A percentile compares a stretch with the other conserved stretches of the same genome.
Evolutionary conservation across 2,113 vertebrate genomes (phyloP).

Genomic region (Vidua chalybeata): DNA sequence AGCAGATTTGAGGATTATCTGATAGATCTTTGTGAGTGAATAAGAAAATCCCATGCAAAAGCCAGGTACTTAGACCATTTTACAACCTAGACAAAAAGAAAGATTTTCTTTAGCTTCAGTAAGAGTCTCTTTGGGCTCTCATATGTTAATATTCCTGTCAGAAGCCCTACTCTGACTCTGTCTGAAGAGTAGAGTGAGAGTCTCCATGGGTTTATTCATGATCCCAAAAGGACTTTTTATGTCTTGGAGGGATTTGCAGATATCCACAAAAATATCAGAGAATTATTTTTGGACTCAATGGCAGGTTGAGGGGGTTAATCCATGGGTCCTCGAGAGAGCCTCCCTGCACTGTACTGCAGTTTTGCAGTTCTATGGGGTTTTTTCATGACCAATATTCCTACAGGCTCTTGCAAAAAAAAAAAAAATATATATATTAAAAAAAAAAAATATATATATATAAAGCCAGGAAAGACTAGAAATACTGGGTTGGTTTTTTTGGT

Average conservation of each 20-base stretch:
- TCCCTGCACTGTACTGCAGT: neutral
- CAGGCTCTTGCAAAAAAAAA: neutral
- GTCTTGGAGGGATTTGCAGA: neutral
- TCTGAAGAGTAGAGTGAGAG: neutral
- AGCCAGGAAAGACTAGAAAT: neutral
- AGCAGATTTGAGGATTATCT: neutral
- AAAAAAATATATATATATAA: neutral
- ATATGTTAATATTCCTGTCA: neutral
- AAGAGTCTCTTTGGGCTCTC: neutral
- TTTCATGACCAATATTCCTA: neutral
- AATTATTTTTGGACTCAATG: neutral
- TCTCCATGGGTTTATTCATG: neutral
- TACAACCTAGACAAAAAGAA: neutral
- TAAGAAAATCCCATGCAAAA: neutral
- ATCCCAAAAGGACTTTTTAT: neutral
- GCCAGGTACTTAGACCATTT: neutral
- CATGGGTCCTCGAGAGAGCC: neutral
- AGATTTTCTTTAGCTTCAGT: neutral
- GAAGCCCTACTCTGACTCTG: neutral
- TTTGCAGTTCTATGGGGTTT: neutral
- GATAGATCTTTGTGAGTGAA: neutral
- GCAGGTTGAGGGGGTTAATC: neutral
- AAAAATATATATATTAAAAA: neutral
- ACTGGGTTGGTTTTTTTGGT: neutral
- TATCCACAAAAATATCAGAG: neutral